A percentile compares a stretch with the other conserved stretches of the same genome.
Conservation (phyloP, 2,888 invertebrate species). For the Troglohyphantes excavatus region DNA sequence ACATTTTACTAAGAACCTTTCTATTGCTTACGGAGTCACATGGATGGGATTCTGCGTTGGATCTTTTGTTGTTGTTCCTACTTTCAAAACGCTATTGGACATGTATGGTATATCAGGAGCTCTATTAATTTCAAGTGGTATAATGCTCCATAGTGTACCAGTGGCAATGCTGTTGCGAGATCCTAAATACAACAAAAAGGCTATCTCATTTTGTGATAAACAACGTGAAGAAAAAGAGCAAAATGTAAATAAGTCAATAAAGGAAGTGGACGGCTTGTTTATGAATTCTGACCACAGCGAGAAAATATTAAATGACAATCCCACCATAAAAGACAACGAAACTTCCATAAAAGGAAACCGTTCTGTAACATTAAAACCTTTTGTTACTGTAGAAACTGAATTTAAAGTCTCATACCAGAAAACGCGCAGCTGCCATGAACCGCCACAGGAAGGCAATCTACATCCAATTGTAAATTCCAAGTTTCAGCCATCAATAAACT, state of each 20-base stretch:
- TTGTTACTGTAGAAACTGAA: too few relatives aligned
- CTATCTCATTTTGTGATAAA: too few relatives aligned
- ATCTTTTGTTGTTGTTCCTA: neutral
- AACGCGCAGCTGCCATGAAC: too few relatives aligned
- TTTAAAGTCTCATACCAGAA: too few relatives aligned
- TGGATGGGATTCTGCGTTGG: neutral
- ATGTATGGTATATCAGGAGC: constrained; percentile 4
- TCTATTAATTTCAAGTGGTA: neutral
- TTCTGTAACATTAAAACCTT: too few relatives aligned
- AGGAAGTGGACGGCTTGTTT: too few relatives aligned
- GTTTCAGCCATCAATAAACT: neutral
- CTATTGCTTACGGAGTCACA: neutral
- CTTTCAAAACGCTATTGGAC: neutral
- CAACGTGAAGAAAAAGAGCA: neutral
- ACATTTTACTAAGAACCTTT: constrained; percentile 4
- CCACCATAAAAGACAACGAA: too few relatives aligned
- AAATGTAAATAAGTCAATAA: too few relatives aligned
- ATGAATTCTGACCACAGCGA: too few relatives aligned
- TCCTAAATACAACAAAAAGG: neutral
- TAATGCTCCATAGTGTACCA: constrained; percentile 4
- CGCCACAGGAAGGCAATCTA: too few relatives aligned
- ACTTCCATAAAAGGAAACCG: too few relatives aligned
- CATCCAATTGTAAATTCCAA: neutral
- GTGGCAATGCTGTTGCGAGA: neutral
- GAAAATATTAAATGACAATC: too few relatives aligned